phyloP scores from a whole-genome alignment of 2,797 vertebrate genomes.

The Rousettus madagascariensis region DNA sequence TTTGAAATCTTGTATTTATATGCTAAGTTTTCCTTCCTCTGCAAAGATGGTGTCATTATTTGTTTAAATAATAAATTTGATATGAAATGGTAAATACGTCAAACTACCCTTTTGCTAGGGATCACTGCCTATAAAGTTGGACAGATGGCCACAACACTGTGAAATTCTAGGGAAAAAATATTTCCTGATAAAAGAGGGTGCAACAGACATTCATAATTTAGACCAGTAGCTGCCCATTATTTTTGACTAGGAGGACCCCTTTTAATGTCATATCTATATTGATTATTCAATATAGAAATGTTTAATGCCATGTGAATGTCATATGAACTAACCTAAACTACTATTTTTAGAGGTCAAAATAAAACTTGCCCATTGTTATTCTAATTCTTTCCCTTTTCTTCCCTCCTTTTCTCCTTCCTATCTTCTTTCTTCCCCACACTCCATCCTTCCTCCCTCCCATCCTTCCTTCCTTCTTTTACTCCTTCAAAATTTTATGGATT shows the following conservation, averaged over 20 bases:
- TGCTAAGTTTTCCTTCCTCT: constrained; percentile 15
- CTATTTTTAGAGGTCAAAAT: neutral
- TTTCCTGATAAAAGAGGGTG: neutral
- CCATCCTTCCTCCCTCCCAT: no score
- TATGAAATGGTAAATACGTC: constrained; percentile 55
- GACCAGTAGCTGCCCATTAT: neutral
- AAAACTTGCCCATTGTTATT: neutral
- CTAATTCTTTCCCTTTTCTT: neutral
- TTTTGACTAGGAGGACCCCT: neutral
- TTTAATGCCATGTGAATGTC: neutral
- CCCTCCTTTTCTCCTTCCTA: neutral
- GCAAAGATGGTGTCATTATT: constrained; percentile 36
- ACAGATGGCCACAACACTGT: constrained; percentile 36
- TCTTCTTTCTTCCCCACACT: no score
- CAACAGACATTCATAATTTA: constrained; percentile 2
- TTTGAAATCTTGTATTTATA: constrained; percentile 48
- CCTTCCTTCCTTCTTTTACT: neutral
- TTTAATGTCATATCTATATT: neutral
- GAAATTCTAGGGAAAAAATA: neutral
- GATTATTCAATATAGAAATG: constrained; percentile 11
- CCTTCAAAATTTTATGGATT: constrained; percentile 10
- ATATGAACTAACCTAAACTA: neutral
- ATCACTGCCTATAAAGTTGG: constrained; percentile 32
- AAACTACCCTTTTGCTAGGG: neutral
- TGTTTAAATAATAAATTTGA: constrained; percentile 57